Evolutionary conservation across 2,113 vertebrate species (phyloP).

Genomic region (Chaetops frenatus): DNA sequence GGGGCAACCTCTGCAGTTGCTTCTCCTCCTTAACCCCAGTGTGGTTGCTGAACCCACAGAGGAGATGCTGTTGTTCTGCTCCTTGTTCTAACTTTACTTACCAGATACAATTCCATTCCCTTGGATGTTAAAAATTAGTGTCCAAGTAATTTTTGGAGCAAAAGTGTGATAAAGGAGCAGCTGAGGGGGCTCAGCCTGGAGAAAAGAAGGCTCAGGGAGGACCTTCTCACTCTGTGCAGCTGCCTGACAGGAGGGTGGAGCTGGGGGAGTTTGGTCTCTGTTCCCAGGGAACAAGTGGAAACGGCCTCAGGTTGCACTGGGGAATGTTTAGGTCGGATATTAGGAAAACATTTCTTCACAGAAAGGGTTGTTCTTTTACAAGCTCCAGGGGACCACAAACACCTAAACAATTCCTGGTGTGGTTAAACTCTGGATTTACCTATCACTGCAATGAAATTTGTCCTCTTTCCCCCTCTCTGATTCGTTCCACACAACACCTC

Average conservation of each 20-base stretch:
- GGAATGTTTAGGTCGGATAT: no score
- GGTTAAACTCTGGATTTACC: neutral
- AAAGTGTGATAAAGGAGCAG: neutral
- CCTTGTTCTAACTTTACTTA: neutral
- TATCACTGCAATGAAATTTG: neutral
- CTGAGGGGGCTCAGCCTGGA: neutral
- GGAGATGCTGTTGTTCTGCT: neutral
- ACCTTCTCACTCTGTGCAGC: neutral
- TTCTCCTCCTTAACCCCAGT: neutral
- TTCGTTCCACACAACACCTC: neutral
- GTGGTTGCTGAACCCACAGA: accelerated
- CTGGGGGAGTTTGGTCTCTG: accelerated
- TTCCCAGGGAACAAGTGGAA: neutral
- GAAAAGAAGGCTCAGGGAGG: neutral
- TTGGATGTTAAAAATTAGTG: neutral
- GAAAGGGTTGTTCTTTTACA: neutral
- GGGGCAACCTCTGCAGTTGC: neutral
- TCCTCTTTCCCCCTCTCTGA: accelerated
- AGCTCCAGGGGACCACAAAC: neutral
- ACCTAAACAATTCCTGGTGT: neutral
- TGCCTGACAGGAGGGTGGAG: neutral
- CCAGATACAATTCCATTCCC: neutral
- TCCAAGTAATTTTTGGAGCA: neutral
- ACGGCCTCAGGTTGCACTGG: neutral
- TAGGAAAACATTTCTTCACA: neutral